Conservation (phyloP, 2,113 vertebrate genomes). For the Strigops habroptila region DNA sequence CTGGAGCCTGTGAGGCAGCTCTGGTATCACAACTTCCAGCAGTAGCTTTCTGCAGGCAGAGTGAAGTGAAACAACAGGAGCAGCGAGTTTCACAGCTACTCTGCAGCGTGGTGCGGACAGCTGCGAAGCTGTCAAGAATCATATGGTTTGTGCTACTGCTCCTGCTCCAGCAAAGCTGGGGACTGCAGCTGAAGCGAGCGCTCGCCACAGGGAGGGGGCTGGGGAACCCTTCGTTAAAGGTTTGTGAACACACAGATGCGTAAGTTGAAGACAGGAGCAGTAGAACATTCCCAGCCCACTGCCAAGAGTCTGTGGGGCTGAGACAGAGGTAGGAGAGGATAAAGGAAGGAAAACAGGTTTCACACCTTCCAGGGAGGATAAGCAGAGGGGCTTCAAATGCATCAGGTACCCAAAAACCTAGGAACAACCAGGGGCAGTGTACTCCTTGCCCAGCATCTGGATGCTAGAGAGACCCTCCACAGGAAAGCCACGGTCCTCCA, state of each 20-base stretch:
- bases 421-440: neutral
- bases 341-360: neutral
- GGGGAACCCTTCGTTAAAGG: neutral
- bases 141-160: constrained; percentile 15
- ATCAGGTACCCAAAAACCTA: neutral
- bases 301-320: neutral
- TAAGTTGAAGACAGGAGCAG: neutral
- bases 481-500: neutral
- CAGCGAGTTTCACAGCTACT: constrained; percentile 35
- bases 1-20: neutral
- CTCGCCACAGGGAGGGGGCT: fast-evolving
- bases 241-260: neutral
- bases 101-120: neutral
- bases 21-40: neutral
- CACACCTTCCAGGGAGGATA: neutral
- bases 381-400: neutral
- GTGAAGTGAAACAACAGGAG: constrained; percentile 21
- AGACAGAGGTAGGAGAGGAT: neutral
- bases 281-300: neutral
- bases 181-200: neutral
- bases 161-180: constrained; percentile 20
- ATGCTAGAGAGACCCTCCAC: neutral
- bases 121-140: constrained; percentile 40
- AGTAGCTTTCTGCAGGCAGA: constrained; percentile 4
- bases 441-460: neutral